phyloP scores from a whole-genome alignment of 2,888 invertebrate species.

The Hemistola chrysoprasaria region DNA sequence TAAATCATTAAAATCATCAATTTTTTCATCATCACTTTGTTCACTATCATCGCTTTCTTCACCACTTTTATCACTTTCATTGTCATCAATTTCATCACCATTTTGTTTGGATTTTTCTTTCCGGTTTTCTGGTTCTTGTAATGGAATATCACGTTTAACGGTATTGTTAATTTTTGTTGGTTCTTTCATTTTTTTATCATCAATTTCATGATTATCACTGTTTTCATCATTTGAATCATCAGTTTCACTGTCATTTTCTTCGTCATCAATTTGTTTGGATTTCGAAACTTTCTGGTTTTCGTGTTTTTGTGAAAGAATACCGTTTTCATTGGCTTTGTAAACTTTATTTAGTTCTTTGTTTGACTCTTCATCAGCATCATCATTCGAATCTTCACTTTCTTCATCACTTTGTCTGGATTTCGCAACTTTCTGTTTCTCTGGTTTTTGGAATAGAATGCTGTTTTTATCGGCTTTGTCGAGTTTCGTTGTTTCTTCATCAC shows the following conservation, averaged over 20 bases:
- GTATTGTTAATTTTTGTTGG: too few relatives aligned
- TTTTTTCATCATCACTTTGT: slow-evolving; percentile 55
- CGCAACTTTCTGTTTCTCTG: slow-evolving; percentile 4
- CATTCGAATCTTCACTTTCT: not conserved
- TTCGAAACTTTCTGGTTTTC: not conserved
- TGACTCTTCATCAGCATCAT: slow-evolving; percentile 1
- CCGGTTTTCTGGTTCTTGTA: too few relatives aligned
- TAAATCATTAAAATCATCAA: slow-evolving; percentile 68
- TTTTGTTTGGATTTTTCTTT: slow-evolving; percentile 9
- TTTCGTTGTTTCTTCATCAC: slow-evolving; percentile 15
- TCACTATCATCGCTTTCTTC: slow-evolving; percentile 17
- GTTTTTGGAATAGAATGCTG: slow-evolving; percentile 26
- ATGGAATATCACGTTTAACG: too few relatives aligned
- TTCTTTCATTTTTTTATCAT: slow-evolving; percentile 11
- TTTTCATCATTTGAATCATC: slow-evolving; percentile 24
- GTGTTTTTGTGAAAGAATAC: too few relatives aligned
- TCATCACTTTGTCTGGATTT: not conserved
- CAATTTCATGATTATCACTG: slow-evolving; percentile 23
- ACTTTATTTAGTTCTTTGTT: not conserved
- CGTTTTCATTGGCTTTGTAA: not conserved
- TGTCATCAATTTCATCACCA: slow-evolving; percentile 29
- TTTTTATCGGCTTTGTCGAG: not conserved
- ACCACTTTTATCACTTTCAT: slow-evolving; percentile 27
- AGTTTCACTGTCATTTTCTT: too few relatives aligned
- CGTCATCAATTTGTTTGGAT: not conserved